Percentiles rank a stretch among this genome's conserved stretches.
These are phyloP conservation scores for Prionace glauca DNA, from an alignment of 2,797 vertebrate genomes.

Conservation along the genomic window DNA sequence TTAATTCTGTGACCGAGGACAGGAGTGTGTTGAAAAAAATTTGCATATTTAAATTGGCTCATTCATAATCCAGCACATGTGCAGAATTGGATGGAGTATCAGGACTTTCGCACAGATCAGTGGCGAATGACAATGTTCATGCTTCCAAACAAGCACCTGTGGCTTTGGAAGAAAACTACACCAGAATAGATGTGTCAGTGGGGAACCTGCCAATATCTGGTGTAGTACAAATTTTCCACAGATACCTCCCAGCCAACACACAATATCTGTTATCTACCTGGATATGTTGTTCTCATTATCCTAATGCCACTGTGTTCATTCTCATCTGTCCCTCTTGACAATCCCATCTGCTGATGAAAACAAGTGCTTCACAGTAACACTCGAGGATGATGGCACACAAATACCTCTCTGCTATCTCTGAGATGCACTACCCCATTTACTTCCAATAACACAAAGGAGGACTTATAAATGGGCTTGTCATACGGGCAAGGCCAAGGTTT, in stretches of 20 bases:
- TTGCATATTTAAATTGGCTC: background rate
- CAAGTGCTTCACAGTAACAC: background rate
- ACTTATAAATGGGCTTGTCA: background rate
- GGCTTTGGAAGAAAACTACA: background rate
- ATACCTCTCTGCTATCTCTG: background rate
- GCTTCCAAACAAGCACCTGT: background rate
- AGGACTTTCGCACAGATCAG: background rate
- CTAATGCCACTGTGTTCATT: background rate
- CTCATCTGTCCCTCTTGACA: background rate
- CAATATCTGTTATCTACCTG: background rate
- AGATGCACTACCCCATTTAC: background rate
- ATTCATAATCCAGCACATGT: background rate
- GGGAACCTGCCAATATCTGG: background rate
- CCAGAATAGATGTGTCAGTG: background rate
- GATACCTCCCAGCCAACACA: background rate
- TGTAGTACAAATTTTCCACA: background rate
- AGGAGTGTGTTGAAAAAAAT: background rate
- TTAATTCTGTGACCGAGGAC: background rate
- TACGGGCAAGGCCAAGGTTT: background rate
- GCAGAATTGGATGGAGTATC: background rate
- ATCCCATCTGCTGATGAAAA: background rate
- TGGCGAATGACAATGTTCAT: background rate
- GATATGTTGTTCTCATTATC: background rate
- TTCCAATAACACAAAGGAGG: background rate
- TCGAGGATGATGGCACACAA: background rate